Percentiles rank a stretch among this genome's conserved stretches.
Evolutionary conservation across 2,888 invertebrate genomes (phyloP).

Genomic region (Chrysolina haemoptera): DNA sequence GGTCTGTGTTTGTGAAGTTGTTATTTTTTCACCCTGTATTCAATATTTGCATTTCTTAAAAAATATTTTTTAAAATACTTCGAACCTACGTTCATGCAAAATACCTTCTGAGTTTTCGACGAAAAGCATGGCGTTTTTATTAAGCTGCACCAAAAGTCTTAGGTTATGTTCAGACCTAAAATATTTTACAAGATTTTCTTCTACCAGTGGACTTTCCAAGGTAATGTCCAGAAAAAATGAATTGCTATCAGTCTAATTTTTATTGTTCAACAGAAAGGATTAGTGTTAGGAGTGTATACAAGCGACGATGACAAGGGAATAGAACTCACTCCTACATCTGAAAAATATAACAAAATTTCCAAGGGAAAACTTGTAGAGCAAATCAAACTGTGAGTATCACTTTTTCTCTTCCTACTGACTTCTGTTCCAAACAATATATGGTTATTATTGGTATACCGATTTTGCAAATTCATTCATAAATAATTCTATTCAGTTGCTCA

Average conservation of each 20-base stretch:
- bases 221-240: conserved; percentile 22
- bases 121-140: conserved; percentile 43
- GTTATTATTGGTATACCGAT: neutral
- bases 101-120: neutral
- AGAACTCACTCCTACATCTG: conserved; percentile 70
- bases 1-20: neutral
- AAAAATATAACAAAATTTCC: conserved; percentile 69
- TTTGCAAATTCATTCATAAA: no score
- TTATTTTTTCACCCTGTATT: neutral
- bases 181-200: conserved; percentile 53
- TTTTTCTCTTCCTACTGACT: neutral
- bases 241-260: conserved; percentile 37
- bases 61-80: neutral
- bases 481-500: no score
- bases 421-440: neutral
- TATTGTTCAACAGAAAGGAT: conserved; percentile 68
- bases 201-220: conserved; percentile 21
- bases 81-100: neutral
- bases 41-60: neutral
- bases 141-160: conserved; percentile 56
- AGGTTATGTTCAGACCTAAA: conserved; percentile 58
- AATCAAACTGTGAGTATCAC: conserved; percentile 72
- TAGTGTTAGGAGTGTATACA: conserved; percentile 72
- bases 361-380: conserved; percentile 70
- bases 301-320: conserved; percentile 68